phyloP scores from a whole-genome alignment of 1,140 invertebrate genomes.

The Bombus soroeensis region DNA sequence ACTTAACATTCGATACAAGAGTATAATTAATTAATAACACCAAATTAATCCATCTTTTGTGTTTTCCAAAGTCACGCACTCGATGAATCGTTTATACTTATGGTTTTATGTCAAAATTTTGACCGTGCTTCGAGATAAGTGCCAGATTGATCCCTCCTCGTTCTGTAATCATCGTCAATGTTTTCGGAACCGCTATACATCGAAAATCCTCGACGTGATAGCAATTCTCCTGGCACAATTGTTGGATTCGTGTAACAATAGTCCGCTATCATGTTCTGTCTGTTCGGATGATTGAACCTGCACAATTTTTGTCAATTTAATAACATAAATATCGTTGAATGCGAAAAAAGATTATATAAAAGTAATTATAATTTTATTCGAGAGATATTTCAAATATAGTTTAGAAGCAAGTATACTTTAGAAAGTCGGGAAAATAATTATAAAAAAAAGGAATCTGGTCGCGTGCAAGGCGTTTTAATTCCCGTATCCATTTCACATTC shows the following conservation, averaged over 20 bases:
- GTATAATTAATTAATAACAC: background rate
- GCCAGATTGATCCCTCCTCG: slow-evolving; percentile 57
- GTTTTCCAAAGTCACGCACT: background rate
- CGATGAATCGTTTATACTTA: background rate
- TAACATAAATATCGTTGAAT: background rate
- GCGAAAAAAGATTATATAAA: background rate
- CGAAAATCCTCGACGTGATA: slow-evolving; percentile 77
- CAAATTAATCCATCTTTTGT: slow-evolving; percentile 9
- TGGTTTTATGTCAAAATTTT: slow-evolving; percentile 69
- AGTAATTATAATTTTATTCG: background rate
- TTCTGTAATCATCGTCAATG: slow-evolving; percentile 66
- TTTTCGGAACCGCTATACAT: slow-evolving; percentile 76
- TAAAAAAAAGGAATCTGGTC: slow-evolving; percentile 7
- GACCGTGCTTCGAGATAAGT: slow-evolving; percentile 69
- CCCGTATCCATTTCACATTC: slow-evolving; percentile 25
- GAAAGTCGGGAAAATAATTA: background rate
- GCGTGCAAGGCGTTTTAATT: slow-evolving; percentile 25
- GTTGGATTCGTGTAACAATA: slow-evolving; percentile 80
- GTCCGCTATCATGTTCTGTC: slow-evolving; percentile 76
- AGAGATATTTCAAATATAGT: background rate
- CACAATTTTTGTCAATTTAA: slow-evolving; percentile 47
- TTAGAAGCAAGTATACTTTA: background rate
- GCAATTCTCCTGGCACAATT: slow-evolving; percentile 77
- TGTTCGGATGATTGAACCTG: slow-evolving; percentile 75
- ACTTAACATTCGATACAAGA: background rate